These are phyloP conservation scores for Microctonus aethiopoides DNA, from an alignment of 2,888 invertebrate species.

Conservation along the genomic window DNA sequence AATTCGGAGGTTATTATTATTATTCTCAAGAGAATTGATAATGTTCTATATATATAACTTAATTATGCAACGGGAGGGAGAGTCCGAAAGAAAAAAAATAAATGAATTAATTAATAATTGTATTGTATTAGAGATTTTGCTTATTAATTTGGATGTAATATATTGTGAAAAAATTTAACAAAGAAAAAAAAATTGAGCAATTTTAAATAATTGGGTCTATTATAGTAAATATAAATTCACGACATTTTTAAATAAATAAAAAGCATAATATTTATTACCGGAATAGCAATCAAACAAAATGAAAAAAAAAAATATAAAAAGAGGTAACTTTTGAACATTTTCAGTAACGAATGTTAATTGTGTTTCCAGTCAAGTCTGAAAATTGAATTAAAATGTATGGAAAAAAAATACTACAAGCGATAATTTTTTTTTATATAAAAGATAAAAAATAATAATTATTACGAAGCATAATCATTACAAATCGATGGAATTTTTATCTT, in stretches of 20 bases:
- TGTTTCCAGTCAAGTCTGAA: neutral
- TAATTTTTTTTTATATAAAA: neutral
- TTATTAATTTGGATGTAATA: constrained; percentile 19
- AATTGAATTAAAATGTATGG: neutral
- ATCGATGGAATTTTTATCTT: neutral
- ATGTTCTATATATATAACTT: constrained; percentile 1
- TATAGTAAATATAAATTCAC: neutral
- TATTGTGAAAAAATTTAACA: neutral
- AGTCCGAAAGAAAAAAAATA: neutral
- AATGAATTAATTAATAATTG: neutral
- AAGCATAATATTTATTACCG: neutral
- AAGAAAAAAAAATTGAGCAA: neutral
- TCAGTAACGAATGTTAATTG: neutral
- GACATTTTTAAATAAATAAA: neutral
- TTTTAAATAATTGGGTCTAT: neutral
- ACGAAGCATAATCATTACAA: constrained; percentile 2
- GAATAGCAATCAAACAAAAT: neutral
- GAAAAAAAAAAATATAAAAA: neutral
- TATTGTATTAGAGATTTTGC: constrained; percentile 15
- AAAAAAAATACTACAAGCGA: neutral
- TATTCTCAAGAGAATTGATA: neutral
- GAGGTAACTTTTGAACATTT: neutral
- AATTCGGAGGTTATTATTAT: constrained; percentile 19
- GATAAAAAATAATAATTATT: neutral
- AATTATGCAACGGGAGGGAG: neutral